Evolutionary conservation across 1,140 invertebrate species (phyloP), one percentile per base, ranked within the genome.

Genomic region (Epicauta chinensis): DNA sequence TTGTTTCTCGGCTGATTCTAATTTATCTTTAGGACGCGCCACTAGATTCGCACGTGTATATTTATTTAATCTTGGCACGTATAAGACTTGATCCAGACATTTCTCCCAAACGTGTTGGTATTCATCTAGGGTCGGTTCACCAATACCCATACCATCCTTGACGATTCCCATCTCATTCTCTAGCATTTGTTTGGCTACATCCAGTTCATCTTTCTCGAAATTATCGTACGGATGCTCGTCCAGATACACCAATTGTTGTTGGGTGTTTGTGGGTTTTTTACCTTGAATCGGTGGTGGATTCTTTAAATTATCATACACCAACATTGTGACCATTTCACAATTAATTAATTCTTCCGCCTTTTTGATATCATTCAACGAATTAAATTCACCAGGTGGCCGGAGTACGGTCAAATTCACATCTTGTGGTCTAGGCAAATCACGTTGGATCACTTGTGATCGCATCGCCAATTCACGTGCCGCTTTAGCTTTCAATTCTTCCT

Each of bases 331-430:
- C 93, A 99, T 98, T 76, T 99, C 97, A 52, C 84, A 78, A 74
- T 98, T 98, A 40, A 99, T 95, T 16, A 98, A 67, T 74, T 99
- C 94, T 75, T 98, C 95, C 14, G 96, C 93, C 79, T 91, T 90
- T 71, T 94, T 91, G 36, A 95, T 76, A 58, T 93, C 89, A n/a
- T 83, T 90, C 3, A 96, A 77, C 16, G 83, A 80, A 17, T 85
- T 77, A 55, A 86, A 84, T 56, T 80, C 81, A 59, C 78, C 80
- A 9, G 77, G 71, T 16, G 88, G 85, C 50, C 91, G 73, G 32
- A 94, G 71, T 39, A 95, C 85, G 55, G 84, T 80, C 40, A 81
- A 80, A 72, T 96, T 97, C 0, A 92, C 81, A 56, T 97, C 92
- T 2, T 76, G 71, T 2, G 97, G 96, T 35, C 94, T 77, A 9